Percentiles rank a stretch among this genome's conserved stretches.
phyloP scores from a whole-genome alignment of 1,140 invertebrate species.

The Drosophila seguyi region DNA sequence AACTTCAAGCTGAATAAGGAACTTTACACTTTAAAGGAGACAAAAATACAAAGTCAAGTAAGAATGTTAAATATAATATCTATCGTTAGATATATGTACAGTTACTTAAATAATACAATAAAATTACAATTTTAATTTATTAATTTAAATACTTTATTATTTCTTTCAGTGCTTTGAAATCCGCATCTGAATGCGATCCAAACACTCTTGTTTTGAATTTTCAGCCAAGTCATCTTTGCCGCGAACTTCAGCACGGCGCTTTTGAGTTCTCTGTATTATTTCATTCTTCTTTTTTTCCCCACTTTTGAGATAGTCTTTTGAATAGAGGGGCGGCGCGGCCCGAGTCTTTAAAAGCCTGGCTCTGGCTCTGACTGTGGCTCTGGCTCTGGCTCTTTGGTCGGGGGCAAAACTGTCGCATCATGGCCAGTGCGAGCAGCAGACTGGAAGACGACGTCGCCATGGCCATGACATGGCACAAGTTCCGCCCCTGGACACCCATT shows the following conservation, averaged over 20 bases:
- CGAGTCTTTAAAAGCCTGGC: conserved; percentile 63
- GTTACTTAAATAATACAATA: background rate
- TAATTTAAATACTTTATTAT: background rate
- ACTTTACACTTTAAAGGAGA: background rate
- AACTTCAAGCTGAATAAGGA: background rate
- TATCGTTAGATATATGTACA: background rate
- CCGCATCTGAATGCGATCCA: conserved; percentile 44
- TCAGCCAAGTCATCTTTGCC: conserved; percentile 67
- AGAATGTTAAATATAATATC: background rate
- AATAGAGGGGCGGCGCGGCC: conserved; percentile 33
- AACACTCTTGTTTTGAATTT: conserved; percentile 52
- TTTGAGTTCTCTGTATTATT: conserved; percentile 42
- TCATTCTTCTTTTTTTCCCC: conserved; percentile 24
- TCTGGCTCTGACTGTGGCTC: background rate
- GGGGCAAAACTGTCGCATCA: conserved; percentile 68
- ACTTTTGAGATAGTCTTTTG: conserved; percentile 60
- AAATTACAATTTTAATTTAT: background rate
- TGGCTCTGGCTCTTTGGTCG: background rate
- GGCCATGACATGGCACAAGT: conserved; percentile 67
- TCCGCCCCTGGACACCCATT: conserved; percentile 46
- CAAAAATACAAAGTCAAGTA: too few relatives aligned
- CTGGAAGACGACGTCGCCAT: conserved; percentile 76
- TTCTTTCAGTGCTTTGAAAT: conserved; percentile 29
- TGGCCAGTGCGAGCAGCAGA: conserved; percentile 69
- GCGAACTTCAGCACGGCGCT: conserved; percentile 76